phyloP scores from a whole-genome alignment of 2,888 invertebrate genomes.

The Aplocera efformata region DNA sequence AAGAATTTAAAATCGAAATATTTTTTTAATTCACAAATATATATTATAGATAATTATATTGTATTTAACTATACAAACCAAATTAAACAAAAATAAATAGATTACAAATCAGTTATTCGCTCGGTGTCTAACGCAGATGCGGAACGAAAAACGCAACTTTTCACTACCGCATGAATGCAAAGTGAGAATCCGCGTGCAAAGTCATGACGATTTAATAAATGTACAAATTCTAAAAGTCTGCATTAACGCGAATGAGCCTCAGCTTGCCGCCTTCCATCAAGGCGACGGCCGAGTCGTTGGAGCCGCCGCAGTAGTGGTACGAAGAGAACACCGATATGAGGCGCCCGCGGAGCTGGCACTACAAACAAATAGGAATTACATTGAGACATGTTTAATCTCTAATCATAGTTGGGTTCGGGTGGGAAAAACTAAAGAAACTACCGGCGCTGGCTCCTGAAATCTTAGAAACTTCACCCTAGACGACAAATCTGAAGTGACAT shows the following conservation, averaged over 20 bases:
- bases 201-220: too few species aligned
- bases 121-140: too few species aligned
- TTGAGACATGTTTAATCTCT: not conserved
- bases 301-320: slow-evolving; percentile 86
- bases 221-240: slow-evolving; percentile 35
- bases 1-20: slow-evolving; percentile 33
- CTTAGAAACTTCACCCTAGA: too few species aligned
- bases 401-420: too few species aligned
- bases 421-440: too few species aligned
- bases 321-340: slow-evolving; percentile 88
- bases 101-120: too few species aligned
- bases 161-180: too few species aligned
- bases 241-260: slow-evolving; percentile 81
- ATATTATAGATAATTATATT: not conserved
- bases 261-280: slow-evolving; percentile 84
- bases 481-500: too few species aligned
- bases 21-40: slow-evolving; percentile 18
- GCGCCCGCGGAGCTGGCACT: slow-evolving; percentile 85
- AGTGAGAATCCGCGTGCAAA: too few species aligned
- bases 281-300: slow-evolving; percentile 86
- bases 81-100: not conserved
- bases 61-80: not conserved
- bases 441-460: too few species aligned
- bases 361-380: slow-evolving; percentile 7
- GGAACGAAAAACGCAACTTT: too few species aligned